Evolutionary conservation across 1,140 invertebrate species (phyloP).

Genomic region (Conus ventricosus): DNA sequence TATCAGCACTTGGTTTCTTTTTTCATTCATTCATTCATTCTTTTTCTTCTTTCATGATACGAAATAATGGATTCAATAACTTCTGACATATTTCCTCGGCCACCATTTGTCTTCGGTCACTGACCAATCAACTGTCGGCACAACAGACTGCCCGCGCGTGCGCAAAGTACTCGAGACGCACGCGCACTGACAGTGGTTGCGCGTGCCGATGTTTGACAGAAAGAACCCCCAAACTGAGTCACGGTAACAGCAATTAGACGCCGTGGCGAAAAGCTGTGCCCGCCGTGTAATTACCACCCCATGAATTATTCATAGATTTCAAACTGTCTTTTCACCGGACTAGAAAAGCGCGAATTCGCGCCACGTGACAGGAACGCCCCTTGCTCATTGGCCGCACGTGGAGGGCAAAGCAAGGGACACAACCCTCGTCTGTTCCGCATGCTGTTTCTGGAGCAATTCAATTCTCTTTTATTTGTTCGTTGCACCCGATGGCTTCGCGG

Average conservation of each 20-base stretch:
- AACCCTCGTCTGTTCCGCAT: conserved; percentile 17
- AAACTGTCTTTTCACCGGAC: conserved; percentile 15
- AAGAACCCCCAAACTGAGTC: conserved; percentile 20
- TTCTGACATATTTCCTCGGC: not conserved
- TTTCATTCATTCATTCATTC: too few species aligned
- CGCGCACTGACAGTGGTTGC: conserved; percentile 22
- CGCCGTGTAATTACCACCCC: conserved; percentile 20
- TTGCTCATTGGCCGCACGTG: not conserved
- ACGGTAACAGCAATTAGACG: conserved; percentile 32
- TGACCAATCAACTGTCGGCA: not conserved
- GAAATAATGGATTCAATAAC: too few species aligned
- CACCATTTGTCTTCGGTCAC: not conserved
- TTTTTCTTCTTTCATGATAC: too few species aligned
- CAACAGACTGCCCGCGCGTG: conserved; percentile 41
- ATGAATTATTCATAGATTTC: conserved; percentile 34
- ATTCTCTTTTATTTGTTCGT: conserved; percentile 22
- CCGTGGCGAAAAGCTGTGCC: conserved; percentile 17
- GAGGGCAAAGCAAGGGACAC: not conserved
- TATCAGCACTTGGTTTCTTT: too few species aligned
- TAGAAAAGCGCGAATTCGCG: not conserved
- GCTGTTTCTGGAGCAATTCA: conserved; percentile 5
- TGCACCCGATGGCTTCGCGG: conserved; percentile 1
- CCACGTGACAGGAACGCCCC: not conserved
- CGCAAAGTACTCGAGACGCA: conserved; percentile 26
- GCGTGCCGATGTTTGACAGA: conserved; percentile 29